phyloP scores from a whole-genome alignment of 2,888 invertebrate species.

The Eucriotettix oculatus region DNA sequence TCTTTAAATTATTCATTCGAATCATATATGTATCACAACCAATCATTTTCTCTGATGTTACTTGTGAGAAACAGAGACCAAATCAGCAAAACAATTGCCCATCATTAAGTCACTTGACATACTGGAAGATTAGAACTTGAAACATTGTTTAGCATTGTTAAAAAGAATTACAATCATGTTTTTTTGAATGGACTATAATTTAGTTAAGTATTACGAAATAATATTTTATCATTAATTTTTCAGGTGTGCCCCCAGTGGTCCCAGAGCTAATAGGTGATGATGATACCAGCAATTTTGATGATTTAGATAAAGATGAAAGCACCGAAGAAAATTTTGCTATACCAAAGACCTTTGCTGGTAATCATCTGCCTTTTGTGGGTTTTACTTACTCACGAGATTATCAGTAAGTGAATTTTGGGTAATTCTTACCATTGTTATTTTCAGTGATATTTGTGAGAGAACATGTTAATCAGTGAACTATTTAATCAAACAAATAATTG shows the following conservation, averaged over 20 bases:
- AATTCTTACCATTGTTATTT: no score
- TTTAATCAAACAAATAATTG: no score
- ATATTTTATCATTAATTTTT: conserved; percentile 1
- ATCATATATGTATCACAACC: no score
- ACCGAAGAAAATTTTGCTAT: conserved; percentile 88
- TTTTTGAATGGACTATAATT: background rate
- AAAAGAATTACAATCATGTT: background rate
- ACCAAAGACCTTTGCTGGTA: conserved; percentile 95
- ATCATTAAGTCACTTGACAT: no score
- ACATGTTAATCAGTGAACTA: no score
- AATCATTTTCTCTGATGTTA: no score
- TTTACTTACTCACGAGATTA: conserved; percentile 95
- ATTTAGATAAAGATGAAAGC: conserved; percentile 85
- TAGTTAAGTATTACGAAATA: background rate
- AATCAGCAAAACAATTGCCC: no score
- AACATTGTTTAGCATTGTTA: background rate
- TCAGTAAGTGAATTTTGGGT: conserved; percentile 30
- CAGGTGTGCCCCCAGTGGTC: conserved; percentile 80
- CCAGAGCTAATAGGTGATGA: conserved; percentile 92
- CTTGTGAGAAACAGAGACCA: no score
- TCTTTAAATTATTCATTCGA: no score
- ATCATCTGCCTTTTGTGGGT: conserved; percentile 95
- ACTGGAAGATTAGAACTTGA: background rate
- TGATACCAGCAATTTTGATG: conserved; percentile 97
- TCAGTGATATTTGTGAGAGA: no score